A percentile compares a stretch with the other conserved stretches of the same genome.
Evolutionary conservation across 2,113 vertebrate species (phyloP).

Genomic region (Crotalus tigris): DNA sequence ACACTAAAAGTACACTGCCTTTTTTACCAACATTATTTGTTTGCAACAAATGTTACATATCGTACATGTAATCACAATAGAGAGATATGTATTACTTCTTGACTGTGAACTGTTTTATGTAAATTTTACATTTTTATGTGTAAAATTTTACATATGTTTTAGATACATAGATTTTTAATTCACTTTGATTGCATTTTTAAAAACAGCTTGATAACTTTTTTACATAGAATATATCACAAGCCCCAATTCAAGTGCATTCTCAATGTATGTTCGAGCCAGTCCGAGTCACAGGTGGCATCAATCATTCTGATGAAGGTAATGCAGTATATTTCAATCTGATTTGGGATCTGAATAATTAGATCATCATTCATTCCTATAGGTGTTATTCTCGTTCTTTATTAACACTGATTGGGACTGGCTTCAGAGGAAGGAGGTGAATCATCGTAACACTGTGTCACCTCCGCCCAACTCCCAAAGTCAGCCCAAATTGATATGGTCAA

Average conservation of each 20-base stretch:
- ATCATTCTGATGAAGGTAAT: conserved; percentile 68
- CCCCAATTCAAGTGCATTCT: conserved; percentile 54
- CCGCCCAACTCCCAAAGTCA: neutral
- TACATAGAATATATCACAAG: conserved; percentile 58
- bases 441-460: neutral
- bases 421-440: neutral
- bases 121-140: neutral
- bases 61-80: neutral
- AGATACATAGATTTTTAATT: neutral
- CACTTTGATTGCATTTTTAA: conserved; percentile 4
- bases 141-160: neutral
- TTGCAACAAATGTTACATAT: neutral
- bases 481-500: neutral
- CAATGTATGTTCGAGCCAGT: conserved; percentile 57
- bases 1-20: neutral
- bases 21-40: neutral
- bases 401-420: neutral
- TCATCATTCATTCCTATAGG: neutral
- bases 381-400: neutral
- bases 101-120: neutral
- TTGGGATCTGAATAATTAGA: neutral
- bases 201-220: conserved; percentile 37
- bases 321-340: conserved; percentile 24
- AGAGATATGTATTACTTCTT: neutral
- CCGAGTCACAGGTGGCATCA: conserved; percentile 35